Percentiles rank a stretch among this genome's conserved stretches.
Conservation (phyloP, 2,113 vertebrate genomes). For the Puffinus mauretanicus region DNA sequence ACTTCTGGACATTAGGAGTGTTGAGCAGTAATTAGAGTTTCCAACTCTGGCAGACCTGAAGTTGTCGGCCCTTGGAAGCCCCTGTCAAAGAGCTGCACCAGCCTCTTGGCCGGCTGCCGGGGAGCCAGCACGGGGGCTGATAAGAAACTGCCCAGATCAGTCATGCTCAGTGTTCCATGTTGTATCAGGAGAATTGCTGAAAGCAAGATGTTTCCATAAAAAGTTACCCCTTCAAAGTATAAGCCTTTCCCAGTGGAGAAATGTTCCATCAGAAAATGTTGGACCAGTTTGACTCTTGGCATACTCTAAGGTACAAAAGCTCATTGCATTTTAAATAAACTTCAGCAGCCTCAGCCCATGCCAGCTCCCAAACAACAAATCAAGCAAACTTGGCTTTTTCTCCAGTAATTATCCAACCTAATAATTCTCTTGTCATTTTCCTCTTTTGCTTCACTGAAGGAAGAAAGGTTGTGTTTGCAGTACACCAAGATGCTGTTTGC, state of each 20-base stretch:
- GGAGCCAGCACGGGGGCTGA: background rate
- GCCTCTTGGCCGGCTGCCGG: background rate
- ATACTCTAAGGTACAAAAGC: slow-evolving; percentile 4
- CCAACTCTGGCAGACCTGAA: background rate
- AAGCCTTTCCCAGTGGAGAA: slow-evolving; percentile 37
- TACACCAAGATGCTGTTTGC: background rate
- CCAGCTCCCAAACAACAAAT: slow-evolving; percentile 32
- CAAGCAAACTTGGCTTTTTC: background rate
- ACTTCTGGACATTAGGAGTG: background rate
- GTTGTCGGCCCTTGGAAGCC: background rate
- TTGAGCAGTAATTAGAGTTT: background rate
- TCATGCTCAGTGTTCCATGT: background rate
- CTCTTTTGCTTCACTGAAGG: slow-evolving; percentile 5
- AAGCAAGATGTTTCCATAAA: slow-evolving; percentile 24
- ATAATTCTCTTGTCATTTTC: slow-evolving; percentile 20
- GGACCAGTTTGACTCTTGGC: slow-evolving; percentile 48
- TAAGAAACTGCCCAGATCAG: background rate
- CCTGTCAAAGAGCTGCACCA: background rate
- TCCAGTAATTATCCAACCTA: slow-evolving; percentile 7
- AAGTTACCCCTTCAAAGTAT: slow-evolving; percentile 29
- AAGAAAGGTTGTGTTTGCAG: background rate
- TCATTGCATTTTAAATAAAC: slow-evolving; percentile 48
- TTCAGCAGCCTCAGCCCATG: background rate
- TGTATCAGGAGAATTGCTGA: background rate
- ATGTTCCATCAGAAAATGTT: slow-evolving; percentile 48